Conservation (phyloP, 2,113 vertebrate species). For the Phrynocephalus versicolor region DNA sequence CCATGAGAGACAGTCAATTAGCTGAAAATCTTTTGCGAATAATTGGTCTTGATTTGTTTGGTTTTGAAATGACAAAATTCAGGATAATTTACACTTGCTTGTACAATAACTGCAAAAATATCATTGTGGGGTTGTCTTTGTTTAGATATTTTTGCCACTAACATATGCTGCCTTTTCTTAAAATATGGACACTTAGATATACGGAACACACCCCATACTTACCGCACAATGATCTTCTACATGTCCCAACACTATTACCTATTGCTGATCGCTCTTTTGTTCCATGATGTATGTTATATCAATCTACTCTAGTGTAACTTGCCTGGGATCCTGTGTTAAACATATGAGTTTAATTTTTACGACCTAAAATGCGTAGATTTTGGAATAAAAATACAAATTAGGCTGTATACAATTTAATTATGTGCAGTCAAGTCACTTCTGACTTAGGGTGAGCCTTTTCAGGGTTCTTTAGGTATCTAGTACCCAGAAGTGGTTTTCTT, state of each 20-base stretch:
- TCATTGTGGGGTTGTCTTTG: not conserved
- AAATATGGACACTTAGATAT: not conserved
- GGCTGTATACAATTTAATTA: no score
- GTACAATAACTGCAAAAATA: no score
- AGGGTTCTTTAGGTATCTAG: no score
- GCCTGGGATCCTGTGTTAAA: not conserved
- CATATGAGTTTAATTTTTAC: not conserved
- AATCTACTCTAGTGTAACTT: not conserved
- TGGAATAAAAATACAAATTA: not conserved
- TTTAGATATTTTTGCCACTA: not conserved
- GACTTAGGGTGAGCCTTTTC: no score
- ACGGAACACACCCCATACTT: not conserved
- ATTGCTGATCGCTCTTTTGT: not conserved
- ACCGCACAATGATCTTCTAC: not conserved
- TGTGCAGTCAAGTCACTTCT: no score
- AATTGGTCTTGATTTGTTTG: not conserved
- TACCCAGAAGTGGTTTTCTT: no score
- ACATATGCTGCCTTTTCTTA: not conserved
- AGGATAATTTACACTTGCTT: not conserved
- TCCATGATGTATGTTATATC: not conserved
- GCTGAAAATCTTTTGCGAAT: not conserved
- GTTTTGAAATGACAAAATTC: not conserved
- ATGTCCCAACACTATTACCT: not conserved
- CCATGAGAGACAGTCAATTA: not conserved
- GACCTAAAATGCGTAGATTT: not conserved